Base-by-base conservation (phyloP, 2,888 invertebrate species). In the Stenoptilia bipunctidactyla region DNA sequence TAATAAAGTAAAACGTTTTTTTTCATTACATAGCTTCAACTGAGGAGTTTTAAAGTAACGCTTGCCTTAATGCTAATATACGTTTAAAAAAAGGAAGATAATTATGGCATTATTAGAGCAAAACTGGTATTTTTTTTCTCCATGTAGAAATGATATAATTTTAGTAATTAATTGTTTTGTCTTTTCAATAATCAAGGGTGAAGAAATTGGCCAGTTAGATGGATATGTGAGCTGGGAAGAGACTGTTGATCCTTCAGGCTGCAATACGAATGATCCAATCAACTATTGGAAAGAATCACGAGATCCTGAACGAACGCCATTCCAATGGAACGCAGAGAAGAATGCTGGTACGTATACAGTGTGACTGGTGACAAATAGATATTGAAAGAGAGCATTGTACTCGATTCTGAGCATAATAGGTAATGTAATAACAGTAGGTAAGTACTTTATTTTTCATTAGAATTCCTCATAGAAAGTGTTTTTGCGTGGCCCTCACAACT, bases 161-260 rank as follows among this genome's bases (percentile, higher is more conserved):
- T 33, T 12, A 33, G 6, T 33, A 5, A 4, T 33, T 33, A n/a
- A n/a, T n/a, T n/a, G n/a, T 34, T 20, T 44, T 40, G 87, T n/a
- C n/a, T n/a, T n/a, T n/a, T n/a, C n/a, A n/a, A n/a, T n/a, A n/a
- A n/a, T n/a, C 12, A 38, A 94, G 75, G 95, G 95, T 4, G 94
- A 95, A 64, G 94, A 95, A 69, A 86, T 95, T 36, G 94, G 92
- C 1, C 90, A 93, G 89, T 77, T 85, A 0, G 89, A 93, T 54
- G 87, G 87, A 1, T 77, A 79, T 53, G 86, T 91, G 10, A 86
- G 88, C 6, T 90, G 87, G 85, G 82, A 88, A 39, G 87, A 91
- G 38, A 90, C 90, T 0, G 80, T 87, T 0, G 92, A 90, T 61
- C 88, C 90, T 1, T 76, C 86, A 3, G 91, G 89, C 12, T 88